Evolutionary conservation across 2,113 vertebrate genomes (phyloP), one percentile per base, ranked within the genome.

Genomic region (Engraulis encrasicolus): DNA sequence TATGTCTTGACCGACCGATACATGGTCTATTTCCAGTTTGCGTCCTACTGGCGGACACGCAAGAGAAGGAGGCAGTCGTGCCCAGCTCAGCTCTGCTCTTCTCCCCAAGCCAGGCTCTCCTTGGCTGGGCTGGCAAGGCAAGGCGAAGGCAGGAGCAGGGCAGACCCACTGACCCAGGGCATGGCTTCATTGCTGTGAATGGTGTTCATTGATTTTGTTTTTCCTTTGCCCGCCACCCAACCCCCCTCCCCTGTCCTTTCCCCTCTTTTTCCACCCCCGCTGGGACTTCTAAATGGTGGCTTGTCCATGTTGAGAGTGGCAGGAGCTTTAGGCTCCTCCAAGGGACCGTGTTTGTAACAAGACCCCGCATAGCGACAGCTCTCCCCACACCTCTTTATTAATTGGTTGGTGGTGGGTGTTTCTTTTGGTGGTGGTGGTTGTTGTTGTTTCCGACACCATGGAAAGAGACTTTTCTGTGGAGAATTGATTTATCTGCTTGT

Each of bases 361-460:
- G 61, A 86, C 12, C 54, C 74, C 0, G 31, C 31, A 15, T 36
- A 61, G 2, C 4, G 27, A 50, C 5, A 49, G 6, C 19, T 23
- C 19, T 5, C n/a, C 18, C 71, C 23, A 81, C 78, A 40, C 50
- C 50, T 12, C 50, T 58, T 85, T 37, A 78, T 50, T 82, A 36
- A 82, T 87, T 84, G n/a, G 9, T 34, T n/a, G n/a, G n/a, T n/a
- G n/a, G n/a, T n/a, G n/a, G 7, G 6, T 34, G n/a, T 23, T 80
- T 48, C 6, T 48, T 20, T 79, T 27, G n/a, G 9, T 34, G 7
- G 6, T 34, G n/a, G 23, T 80, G 18, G 6, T 48, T 20, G 37
- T 27, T 45, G 2, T 48, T 17, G 12, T 31, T 34, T 36, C 31
- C 14, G n/a, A 31, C 9, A 15, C 27, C 11, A 74, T 14, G 31